Evolutionary conservation across 2,888 invertebrate species (phyloP), one percentile per base, ranked within the genome.

Genomic region (Troides aeacus): DNA sequence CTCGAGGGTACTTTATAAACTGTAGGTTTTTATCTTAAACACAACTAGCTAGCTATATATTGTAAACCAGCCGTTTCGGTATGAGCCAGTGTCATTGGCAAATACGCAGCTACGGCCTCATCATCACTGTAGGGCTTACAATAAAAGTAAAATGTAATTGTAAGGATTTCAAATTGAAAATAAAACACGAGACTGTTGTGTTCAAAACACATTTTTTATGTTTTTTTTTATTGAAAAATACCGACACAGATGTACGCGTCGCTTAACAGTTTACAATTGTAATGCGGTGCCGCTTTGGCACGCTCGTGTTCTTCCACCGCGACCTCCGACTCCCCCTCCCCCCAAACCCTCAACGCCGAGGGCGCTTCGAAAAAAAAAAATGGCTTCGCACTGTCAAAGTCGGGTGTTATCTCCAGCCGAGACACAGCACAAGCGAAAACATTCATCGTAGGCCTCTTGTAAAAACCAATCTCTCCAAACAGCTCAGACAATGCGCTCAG

Each of bases 221-320:
- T 80, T 88, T 90, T 80, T 88, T 90, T 92, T 92, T 92, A 91
- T 92, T 91, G 90, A 90, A 92, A 92, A 92, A 90, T 90, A 80
- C 84, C 79, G 88, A 86, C 89, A 87, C 81, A 84, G 91, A 74
- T 90, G 89, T 88, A 77, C 76, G 81, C 83, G 88, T 83, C 88
- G 78, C 76, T 76, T 79, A 83, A 79, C 75, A 74, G 66, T 30
- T 57, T 77, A 74, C 78, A 76, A 74, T 77, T 71, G 67, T 69
- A 71, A 69, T 68, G 71, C 70, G 72, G 72, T 68, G 74, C 70
- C 74, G 61, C 65, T 69, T 68, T 57, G 68, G 59, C 77, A 59
- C 65, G 57, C 21, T 42, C 62, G 12, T 17, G 66, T 62, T 62
- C 58, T 66, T 53, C 7, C 21, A 18, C 46, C 46, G 56, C 42